A percentile compares a stretch with the other conserved stretches of the same genome.
Evolutionary conservation across 2,797 vertebrate species (phyloP).

Genomic region (Neomorphus geoffroyi): DNA sequence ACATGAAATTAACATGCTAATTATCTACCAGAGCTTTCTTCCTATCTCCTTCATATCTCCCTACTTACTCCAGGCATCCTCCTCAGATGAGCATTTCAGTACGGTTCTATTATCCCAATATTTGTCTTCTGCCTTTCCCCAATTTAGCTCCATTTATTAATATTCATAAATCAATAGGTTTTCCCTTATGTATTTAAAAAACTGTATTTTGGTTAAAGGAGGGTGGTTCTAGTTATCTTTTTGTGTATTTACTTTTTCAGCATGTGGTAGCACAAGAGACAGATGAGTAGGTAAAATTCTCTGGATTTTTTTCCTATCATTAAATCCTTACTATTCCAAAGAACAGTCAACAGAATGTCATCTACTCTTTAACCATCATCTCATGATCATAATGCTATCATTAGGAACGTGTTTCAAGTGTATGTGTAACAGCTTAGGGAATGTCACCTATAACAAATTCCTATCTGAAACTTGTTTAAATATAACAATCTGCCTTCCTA

Average conservation of each 20-base stretch:
- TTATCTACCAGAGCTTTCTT: not conserved
- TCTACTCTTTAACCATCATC: not conserved
- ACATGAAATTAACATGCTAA: not conserved
- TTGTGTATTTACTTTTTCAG: not conserved
- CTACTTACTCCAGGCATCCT: not conserved
- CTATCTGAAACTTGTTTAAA: not conserved
- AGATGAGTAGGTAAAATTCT: not conserved
- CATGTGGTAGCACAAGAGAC: not conserved
- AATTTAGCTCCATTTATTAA: not conserved
- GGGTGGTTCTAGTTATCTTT: not conserved
- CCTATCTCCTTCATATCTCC: too few relatives aligned
- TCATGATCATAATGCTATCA: not conserved
- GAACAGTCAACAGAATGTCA: not conserved
- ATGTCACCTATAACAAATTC: constrained; percentile 12
- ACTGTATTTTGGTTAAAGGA: not conserved
- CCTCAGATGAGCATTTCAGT: not conserved
- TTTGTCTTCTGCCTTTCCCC: not conserved
- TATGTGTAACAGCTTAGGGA: not conserved
- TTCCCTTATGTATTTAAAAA: not conserved
- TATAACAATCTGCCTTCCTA: not conserved
- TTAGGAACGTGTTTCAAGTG: not conserved
- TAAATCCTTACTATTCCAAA: not conserved
- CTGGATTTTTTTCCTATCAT: not conserved
- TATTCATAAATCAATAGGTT: not conserved
- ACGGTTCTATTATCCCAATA: accelerated